Evolutionary conservation across 2,888 invertebrate genomes (phyloP).

Genomic region (Megaustenia siamemsis): DNA sequence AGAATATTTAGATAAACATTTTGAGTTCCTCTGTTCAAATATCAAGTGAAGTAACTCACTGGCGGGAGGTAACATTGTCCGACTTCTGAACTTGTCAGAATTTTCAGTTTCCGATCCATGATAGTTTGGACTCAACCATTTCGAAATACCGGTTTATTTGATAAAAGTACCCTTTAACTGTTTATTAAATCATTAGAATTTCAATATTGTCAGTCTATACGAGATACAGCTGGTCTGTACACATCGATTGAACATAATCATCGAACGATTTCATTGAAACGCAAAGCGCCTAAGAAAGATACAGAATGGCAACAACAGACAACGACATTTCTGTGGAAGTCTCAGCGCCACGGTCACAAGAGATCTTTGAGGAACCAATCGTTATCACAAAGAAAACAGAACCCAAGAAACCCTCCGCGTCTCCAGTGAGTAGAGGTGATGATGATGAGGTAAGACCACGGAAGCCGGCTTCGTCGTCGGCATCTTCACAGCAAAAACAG

Average conservation of each 20-base stretch:
- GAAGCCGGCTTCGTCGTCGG: constrained; percentile 30
- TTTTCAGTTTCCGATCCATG: too few relatives aligned
- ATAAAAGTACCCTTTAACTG: too few relatives aligned
- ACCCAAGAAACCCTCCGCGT: constrained; percentile 43
- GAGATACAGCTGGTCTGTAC: neutral
- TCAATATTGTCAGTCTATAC: neutral
- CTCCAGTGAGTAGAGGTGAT: constrained; percentile 47
- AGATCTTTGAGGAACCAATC: constrained; percentile 27
- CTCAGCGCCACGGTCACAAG: constrained; percentile 29
- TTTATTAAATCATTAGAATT: neutral
- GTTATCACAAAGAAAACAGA: constrained; percentile 52
- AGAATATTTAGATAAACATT: too few relatives aligned
- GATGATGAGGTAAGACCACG: constrained; percentile 54
- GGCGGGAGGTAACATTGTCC: too few relatives aligned
- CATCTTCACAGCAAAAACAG: constrained; percentile 25
- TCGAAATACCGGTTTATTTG: too few relatives aligned
- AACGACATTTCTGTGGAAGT: constrained; percentile 42
- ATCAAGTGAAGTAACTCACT: too few relatives aligned
- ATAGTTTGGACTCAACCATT: too few relatives aligned
- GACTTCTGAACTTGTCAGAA: too few relatives aligned
- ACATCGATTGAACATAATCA: neutral
- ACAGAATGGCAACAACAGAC: constrained; percentile 36
- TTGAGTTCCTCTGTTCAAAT: too few relatives aligned
- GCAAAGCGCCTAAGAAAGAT: neutral
- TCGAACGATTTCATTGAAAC: neutral